Evolutionary conservation across 2,888 invertebrate species (phyloP), one percentile per base, ranked within the genome.

Genomic region (Nomada ruficornis): DNA sequence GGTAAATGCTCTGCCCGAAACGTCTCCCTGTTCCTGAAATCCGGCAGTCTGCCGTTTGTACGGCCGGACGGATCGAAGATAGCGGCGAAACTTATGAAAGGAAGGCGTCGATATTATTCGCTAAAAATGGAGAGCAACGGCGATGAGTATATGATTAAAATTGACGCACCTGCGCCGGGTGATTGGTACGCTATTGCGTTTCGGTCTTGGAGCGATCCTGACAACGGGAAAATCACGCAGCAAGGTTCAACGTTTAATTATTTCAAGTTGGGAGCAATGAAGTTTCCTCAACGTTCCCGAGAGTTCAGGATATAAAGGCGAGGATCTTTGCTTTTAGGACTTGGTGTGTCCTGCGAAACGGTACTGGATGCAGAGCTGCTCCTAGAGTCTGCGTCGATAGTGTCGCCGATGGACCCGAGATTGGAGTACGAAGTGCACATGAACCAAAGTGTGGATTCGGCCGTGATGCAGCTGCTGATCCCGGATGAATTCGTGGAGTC

Each of bases 141-240:
- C 36, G 94, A 94, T 70, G 95, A 95, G 88, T 94, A 94, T 64
- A 95, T 95, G 50, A 95, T 96, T 75, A 95, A 94, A 70, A 95
- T 97, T 82, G 94, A 94, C 42, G 96, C 96, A 79, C 97, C 97
- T 0, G 94, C 95, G 73, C 95, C 97, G 0, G 97, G 98, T 0
- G 96, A 96, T 90, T 98, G 97, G 97, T 98, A 96, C 94, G 97
- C 96, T 0, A 95, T 97, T 72, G 96, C 96, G 10, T 98, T 97
- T 93, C 95, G 97, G 81, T 96, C 96, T 74, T 97, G 97, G 96
- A 95, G 96, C 65, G 96, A 97, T 94, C 97, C 97, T 2, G 95
- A 96, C 84, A 94, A 94, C 55, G 96, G 96, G 89, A 95, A 96
- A 83, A 97, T 97, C 84, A 96, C 96, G 86, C 97, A 97, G 90